Conservation (phyloP, 2,888 invertebrate species). For the Sympetrum striolatum region DNA sequence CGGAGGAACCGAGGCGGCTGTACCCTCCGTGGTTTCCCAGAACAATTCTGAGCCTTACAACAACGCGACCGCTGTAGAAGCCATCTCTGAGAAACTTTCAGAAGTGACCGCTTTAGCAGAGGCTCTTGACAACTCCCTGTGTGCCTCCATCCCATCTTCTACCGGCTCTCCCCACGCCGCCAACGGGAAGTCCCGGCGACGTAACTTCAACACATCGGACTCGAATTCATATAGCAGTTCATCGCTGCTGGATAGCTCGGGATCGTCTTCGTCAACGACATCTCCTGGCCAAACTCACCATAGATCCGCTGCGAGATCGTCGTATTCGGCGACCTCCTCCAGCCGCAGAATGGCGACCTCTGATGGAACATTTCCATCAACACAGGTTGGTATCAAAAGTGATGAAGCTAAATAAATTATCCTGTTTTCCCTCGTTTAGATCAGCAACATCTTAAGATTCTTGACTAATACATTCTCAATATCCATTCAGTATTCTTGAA, state of each 20-base stretch:
- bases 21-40: slow-evolving; percentile 47
- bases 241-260: neutral
- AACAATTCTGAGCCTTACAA: slow-evolving; percentile 25
- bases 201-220: neutral
- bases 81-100: slow-evolving; percentile 69
- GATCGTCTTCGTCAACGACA: slow-evolving; percentile 9
- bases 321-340: neutral
- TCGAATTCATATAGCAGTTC: neutral
- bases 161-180: slow-evolving; percentile 51
- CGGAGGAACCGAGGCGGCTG: slow-evolving; percentile 45
- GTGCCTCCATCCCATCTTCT: slow-evolving; percentile 56
- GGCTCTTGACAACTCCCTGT: slow-evolving; percentile 68
- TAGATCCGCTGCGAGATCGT: neutral
- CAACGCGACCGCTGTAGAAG: slow-evolving; percentile 70
- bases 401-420: too few species aligned
- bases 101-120: slow-evolving; percentile 73
- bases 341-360: neutral
- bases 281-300: neutral
- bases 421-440: too few species aligned
- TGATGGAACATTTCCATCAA: neutral
- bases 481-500: too few species aligned
- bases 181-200: slow-evolving; percentile 50
- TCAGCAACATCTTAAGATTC: too few species aligned
- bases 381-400: neutral
- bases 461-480: too few species aligned